Conservation (phyloP, 1,140 invertebrate genomes). For the Plutomurus gul region DNA sequence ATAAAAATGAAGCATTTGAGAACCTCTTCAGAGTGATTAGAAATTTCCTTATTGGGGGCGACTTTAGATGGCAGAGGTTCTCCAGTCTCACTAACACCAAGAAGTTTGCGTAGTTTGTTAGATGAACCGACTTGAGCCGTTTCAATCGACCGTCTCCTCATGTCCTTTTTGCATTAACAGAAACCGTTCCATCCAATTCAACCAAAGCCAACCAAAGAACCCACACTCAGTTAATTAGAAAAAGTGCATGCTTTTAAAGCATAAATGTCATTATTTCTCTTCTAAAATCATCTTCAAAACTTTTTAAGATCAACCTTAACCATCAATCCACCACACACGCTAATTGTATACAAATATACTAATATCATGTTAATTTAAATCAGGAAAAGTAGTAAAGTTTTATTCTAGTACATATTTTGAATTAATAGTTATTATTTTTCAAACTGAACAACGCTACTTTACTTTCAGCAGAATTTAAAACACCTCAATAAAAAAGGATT, state of each 20-base stretch:
- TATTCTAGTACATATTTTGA: no score
- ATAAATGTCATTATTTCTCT: no score
- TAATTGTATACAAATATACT: no score
- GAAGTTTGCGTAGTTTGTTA: background rate
- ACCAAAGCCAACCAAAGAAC: conserved; percentile 21
- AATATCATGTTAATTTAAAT: no score
- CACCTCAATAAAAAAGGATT: no score
- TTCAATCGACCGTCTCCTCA: conserved; percentile 36
- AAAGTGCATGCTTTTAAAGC: background rate
- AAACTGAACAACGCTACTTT: no score
- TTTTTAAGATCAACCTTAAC: background rate
- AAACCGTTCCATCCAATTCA: background rate
- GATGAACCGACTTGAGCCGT: background rate
- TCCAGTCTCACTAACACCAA: conserved; percentile 9
- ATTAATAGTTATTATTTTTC: no score
- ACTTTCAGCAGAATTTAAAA: no score
- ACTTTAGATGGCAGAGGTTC: background rate
- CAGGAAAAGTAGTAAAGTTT: no score
- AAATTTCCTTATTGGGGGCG: background rate
- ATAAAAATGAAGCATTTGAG: background rate
- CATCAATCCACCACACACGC: background rate
- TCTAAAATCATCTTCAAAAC: background rate
- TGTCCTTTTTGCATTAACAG: conserved; percentile 26
- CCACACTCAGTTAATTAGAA: background rate
- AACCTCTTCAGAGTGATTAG: conserved; percentile 43